Evolutionary conservation across 2,113 vertebrate species (phyloP), one percentile per base, ranked within the genome.

Genomic region (Lampris megalopsis): DNA sequence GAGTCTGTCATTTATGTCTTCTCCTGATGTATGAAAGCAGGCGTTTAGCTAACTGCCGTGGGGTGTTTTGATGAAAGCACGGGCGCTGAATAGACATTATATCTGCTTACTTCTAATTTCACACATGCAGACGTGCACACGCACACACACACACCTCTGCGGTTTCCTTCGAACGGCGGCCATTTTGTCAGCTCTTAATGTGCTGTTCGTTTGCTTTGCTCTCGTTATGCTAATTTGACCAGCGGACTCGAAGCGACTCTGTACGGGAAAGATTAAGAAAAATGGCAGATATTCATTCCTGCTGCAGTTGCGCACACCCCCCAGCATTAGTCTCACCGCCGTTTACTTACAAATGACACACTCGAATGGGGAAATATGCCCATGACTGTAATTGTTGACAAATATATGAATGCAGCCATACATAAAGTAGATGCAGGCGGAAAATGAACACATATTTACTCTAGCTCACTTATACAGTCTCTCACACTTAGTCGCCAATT

Each of bases 241-340:
- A 1, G 71, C 71, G 53, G 71, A 77, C 75, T 83, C 64, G 43
- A 78, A 82, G 82, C 73, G 36, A 48, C 84, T 85, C 86, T 86
- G 83, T 67, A 66, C 80, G 69, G 77, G 75, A 74, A 75, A 89
- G 88, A 90, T 90, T 90, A 89, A 88, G 84, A 80, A 80, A 82
- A 76, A 85, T 64, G 57, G 66, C 48, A 67, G 75, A 76, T 79
- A 81, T 88, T 82, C 80, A 68, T 83, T 79, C 42, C 24, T 53
- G 60, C 75, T 8, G 56, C 79, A 84, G 87, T 89, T 90, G 83
- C 82, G 60, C 54, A 48, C 41, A 24, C 87, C 36, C 24, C 11
- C 66, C 40, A 8, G 35, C 74, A 82, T 86, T 69, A 71, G 60
- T 85, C 86, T 68, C 62, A 73, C 60, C 57, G 67, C 41, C 50